Evolutionary conservation across 2,113 vertebrate species (phyloP).

Genomic region (Aptenodytes forsteri): DNA sequence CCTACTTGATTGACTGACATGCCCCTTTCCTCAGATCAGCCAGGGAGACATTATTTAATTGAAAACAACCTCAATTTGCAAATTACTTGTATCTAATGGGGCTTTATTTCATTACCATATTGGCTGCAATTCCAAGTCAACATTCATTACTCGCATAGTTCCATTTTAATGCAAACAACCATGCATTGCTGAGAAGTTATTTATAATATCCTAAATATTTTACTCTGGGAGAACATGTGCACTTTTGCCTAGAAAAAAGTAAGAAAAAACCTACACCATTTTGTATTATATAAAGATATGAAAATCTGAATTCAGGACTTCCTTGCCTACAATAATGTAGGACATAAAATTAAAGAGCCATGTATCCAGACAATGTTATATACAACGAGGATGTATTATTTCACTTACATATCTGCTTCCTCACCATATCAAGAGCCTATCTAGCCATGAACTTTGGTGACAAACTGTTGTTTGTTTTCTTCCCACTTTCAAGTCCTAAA

Average conservation of each 20-base stretch:
- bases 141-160: neutral
- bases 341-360: neutral
- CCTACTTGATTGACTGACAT: neutral
- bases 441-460: neutral
- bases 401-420: neutral
- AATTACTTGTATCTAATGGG: constrained; percentile 19
- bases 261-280: neutral
- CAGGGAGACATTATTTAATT: constrained; percentile 35
- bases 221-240: neutral
- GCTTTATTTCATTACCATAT: constrained; percentile 25
- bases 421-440: neutral
- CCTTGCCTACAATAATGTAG: neutral
- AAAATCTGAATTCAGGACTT: neutral
- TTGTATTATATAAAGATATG: neutral
- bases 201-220: constrained; percentile 17
- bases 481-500: neutral
- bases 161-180: constrained; percentile 10
- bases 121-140: constrained; percentile 12
- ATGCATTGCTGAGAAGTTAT: neutral
- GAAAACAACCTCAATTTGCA: constrained; percentile 34
- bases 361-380: neutral
- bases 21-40: neutral
- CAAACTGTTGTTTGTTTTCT: neutral
- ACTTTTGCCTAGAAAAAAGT: neutral
- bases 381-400: neutral